Evolutionary conservation across 2,113 vertebrate genomes (phyloP), one percentile per base, ranked within the genome.

Genomic region (Ctenomys sociabilis): DNA sequence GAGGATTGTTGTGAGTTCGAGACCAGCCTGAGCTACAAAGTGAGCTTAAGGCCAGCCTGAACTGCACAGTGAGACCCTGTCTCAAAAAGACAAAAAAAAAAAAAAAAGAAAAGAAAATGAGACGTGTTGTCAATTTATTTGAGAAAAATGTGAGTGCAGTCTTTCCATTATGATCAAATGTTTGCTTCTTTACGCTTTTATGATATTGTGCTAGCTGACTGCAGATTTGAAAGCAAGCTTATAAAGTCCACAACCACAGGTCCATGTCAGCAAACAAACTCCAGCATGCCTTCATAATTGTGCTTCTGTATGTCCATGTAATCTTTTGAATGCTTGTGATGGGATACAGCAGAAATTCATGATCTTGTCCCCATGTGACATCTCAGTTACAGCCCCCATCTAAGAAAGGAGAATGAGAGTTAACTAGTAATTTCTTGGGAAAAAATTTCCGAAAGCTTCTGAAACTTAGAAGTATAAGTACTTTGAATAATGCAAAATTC

Each of bases 401-500:
- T 77, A 77, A 63, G 43, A 77, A 82, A 43, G 1, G 26, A 91
- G 75, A 32, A 45, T 75, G 87, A 81, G 40, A 32, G 92, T 16
- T 43, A 70, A 86, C 92, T 68, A 91, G 91, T 37, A 7, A 91
- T 84, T 93, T 45, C 40, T 83, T 32, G 37, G 35, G 70, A 93
- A 14, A 68, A 94, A 96, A 93, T 45, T 19, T 84, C 90, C 94
- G 82, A 90, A 89, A 91, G 43, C n/a, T 45, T 96, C 54, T 93
- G 54, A 66, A 84, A 83, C 85, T 91, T 93, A 80, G 70, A 97
- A 72, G 95, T 96, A 73, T 64, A 10, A 66, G 90, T 88, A 87
- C 35, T 95, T 93, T 94, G n/a, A 96, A 82, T 86, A 91, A 93
- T 61, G 93, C 52, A 68, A 93, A 90, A 77, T 12, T 89, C 75